phyloP scores from a whole-genome alignment of 2,113 vertebrate species.

The Cottus gobio region DNA sequence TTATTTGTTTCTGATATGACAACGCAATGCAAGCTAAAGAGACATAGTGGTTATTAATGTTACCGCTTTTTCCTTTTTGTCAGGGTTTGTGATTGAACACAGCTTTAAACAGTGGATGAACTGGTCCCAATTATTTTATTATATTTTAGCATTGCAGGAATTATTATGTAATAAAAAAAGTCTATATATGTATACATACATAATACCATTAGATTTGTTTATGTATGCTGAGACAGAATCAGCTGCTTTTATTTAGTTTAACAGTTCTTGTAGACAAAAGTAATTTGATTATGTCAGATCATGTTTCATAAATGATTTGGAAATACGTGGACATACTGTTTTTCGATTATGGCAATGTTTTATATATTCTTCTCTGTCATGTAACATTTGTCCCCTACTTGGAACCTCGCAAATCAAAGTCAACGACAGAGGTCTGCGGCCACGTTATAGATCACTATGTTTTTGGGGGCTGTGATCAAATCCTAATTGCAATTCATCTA shows the following conservation, averaged over 20 bases:
- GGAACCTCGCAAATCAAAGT: not conserved
- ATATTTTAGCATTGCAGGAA: not conserved
- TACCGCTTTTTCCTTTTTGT: not conserved
- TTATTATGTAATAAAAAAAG: slow-evolving; percentile 5
- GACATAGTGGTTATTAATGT: not conserved
- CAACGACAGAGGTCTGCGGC: slow-evolving; percentile 2
- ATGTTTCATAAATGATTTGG: not conserved
- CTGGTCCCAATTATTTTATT: not conserved
- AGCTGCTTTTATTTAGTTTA: slow-evolving; percentile 26
- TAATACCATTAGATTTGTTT: slow-evolving; percentile 1
- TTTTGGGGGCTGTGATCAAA: slow-evolving; percentile 9
- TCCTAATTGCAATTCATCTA: slow-evolving; percentile 43
- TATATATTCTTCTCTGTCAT: not conserved
- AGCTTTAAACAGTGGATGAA: slow-evolving; percentile 13
- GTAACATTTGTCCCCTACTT: not conserved
- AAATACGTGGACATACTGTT: slow-evolving; percentile 11
- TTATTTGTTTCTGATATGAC: not conserved
- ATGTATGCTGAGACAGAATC: not conserved
- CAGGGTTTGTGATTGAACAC: not conserved
- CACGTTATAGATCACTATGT: slow-evolving; percentile 9
- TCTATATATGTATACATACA: too few species aligned
- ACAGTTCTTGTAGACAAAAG: not conserved
- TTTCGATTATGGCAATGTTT: slow-evolving; percentile 6
- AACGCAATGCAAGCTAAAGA: not conserved
- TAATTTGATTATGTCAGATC: slow-evolving; percentile 1